These are phyloP conservation scores for Apus apus DNA, from an alignment of 2,113 vertebrate species.

Conservation along the genomic window DNA sequence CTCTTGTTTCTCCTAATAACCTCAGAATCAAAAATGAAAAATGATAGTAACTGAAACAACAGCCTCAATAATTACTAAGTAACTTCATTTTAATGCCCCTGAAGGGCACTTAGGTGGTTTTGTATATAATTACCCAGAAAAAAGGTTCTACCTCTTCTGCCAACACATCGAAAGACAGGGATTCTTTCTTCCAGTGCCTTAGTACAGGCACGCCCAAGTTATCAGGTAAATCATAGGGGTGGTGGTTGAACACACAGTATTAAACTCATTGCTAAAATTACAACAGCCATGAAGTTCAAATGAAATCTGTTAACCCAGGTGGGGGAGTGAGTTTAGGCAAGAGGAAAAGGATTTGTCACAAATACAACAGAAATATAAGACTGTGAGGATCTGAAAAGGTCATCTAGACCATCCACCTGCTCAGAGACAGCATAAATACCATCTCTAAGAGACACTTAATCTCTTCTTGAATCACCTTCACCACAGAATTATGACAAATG, in stretches of 20 bases:
- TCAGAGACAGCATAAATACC: neutral
- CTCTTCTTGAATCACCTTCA: slow-evolving; percentile 14
- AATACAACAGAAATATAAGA: neutral
- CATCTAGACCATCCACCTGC: neutral
- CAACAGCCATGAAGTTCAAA: neutral
- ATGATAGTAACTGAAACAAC: neutral
- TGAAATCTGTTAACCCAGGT: slow-evolving; percentile 2
- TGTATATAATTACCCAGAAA: neutral
- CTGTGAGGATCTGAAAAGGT: neutral
- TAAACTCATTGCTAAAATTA: neutral
- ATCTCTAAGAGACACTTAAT: neutral
- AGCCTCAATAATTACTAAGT: neutral
- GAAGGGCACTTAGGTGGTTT: neutral
- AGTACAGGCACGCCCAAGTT: neutral
- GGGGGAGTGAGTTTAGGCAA: neutral
- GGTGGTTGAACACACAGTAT: neutral
- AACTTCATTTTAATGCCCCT: neutral
- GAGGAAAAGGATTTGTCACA: neutral
- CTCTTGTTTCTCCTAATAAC: neutral
- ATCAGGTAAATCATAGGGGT: neutral
- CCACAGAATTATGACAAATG: neutral
- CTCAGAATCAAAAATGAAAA: neutral
- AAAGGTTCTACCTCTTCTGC: neutral
- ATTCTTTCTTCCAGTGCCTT: neutral
- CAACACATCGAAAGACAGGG: neutral